These are phyloP conservation scores for Puffinus mauretanicus DNA, from an alignment of 2,113 vertebrate species.

Conservation along the genomic window DNA sequence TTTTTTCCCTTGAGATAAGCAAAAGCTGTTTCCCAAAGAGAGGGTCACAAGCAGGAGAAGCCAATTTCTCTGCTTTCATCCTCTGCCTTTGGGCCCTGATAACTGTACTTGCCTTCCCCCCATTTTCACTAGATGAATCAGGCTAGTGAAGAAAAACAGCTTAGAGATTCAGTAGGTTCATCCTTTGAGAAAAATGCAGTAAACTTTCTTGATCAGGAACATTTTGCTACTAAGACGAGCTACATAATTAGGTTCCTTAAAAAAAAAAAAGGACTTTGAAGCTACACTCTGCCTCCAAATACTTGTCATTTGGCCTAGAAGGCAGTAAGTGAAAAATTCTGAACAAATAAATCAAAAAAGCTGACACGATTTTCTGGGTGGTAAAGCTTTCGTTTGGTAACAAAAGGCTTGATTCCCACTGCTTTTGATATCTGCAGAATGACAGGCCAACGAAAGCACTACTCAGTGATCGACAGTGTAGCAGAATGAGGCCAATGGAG, in stretches of 20 bases:
- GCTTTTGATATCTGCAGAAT: conserved; percentile 33
- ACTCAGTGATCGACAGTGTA: background rate
- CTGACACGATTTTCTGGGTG: background rate
- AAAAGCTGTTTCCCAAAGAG: conserved; percentile 36
- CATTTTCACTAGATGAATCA: conserved; percentile 19
- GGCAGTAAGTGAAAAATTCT: conserved; percentile 33
- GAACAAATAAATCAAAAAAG: conserved; percentile 41
- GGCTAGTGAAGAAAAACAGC: conserved; percentile 28
- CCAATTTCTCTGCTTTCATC: conserved; percentile 5
- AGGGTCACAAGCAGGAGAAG: background rate
- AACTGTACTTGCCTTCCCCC: background rate
- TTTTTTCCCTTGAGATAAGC: background rate
- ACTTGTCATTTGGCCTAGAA: conserved; percentile 54
- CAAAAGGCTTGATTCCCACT: conserved; percentile 19
- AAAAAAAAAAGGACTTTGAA: conserved; percentile 41
- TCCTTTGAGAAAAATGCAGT: conserved; percentile 42
- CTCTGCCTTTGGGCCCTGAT: conserved; percentile 15
- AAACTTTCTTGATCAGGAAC: conserved; percentile 29
- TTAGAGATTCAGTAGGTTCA: conserved; percentile 25
- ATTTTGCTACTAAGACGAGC: background rate
- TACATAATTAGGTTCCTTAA: conserved; percentile 4
- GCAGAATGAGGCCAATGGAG: conserved; percentile 24
- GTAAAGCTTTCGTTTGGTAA: background rate
- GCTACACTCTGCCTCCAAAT: conserved; percentile 29
- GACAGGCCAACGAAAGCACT: background rate